Evolutionary conservation across 2,113 vertebrate genomes (phyloP).

Genomic region (Menura novaehollandiae): DNA sequence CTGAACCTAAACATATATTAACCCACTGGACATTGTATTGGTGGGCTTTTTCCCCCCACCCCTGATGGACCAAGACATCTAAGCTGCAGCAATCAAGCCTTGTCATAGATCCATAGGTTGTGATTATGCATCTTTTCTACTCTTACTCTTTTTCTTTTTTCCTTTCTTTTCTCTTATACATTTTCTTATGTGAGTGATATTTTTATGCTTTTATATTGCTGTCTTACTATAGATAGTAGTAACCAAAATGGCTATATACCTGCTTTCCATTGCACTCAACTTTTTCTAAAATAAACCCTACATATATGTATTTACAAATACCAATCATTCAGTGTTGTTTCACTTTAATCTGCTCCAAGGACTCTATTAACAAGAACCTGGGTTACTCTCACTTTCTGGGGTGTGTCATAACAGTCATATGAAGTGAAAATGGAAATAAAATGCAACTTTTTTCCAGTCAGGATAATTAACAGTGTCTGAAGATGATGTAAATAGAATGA

Average conservation of each 20-base stretch:
- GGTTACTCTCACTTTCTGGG: background rate
- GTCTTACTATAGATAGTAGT: background rate
- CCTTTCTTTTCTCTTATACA: background rate
- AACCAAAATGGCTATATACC: background rate
- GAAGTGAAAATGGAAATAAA: background rate
- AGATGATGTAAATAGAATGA: background rate
- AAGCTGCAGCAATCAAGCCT: background rate
- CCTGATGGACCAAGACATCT: background rate
- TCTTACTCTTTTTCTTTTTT: background rate
- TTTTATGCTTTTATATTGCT: background rate
- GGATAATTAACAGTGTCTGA: background rate
- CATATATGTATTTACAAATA: background rate
- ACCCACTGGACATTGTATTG: background rate
- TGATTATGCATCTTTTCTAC: background rate
- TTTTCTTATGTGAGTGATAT: background rate
- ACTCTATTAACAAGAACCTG: background rate
- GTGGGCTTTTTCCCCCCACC: fast-evolving
- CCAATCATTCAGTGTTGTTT: background rate
- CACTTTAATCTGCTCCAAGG: background rate
- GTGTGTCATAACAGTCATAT: too few relatives aligned
- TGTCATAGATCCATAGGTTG: background rate
- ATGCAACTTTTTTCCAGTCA: background rate
- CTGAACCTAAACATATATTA: background rate
- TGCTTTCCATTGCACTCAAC: background rate
- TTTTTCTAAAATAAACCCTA: background rate